phyloP scores from a whole-genome alignment of 2,888 invertebrate species.

The Endotricha flammealis region DNA sequence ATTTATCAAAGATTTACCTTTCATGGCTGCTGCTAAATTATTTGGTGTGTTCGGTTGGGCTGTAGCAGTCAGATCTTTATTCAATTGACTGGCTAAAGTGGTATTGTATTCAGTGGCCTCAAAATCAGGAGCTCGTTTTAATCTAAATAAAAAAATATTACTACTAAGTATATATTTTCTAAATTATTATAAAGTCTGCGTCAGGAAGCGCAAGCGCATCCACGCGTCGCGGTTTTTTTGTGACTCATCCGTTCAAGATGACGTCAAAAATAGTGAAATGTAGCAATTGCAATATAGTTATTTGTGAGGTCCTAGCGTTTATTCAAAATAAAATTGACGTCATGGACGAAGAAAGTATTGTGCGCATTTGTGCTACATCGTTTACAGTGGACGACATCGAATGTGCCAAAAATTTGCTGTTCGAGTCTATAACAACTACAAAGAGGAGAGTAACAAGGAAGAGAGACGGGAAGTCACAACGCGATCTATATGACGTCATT shows the following conservation, averaged over 20 bases:
- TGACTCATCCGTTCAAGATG: too few species aligned
- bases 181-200: too few species aligned
- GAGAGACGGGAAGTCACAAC: background rate
- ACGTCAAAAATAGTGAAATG: background rate
- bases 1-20: too few species aligned
- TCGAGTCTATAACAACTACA: background rate
- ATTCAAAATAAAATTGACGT: background rate
- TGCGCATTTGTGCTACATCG: background rate
- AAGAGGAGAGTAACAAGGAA: background rate
- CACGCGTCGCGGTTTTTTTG: too few species aligned
- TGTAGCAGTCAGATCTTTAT: constrained; percentile 29
- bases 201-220: too few species aligned
- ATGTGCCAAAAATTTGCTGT: background rate
- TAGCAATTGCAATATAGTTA: background rate
- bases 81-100: constrained; percentile 33
- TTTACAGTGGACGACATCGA: background rate
- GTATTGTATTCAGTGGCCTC: constrained; percentile 40
- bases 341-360: background rate
- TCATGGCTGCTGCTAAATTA: constrained; percentile 38
- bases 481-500: constrained; percentile 3
- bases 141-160: constrained; percentile 27
- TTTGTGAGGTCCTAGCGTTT: background rate
- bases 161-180: too few species aligned
- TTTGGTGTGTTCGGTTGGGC: constrained; percentile 38
- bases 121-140: constrained; percentile 42